Evolutionary conservation across 2,113 vertebrate species (phyloP), one percentile per base, ranked within the genome.

Genomic region (Rhineura floridana): DNA sequence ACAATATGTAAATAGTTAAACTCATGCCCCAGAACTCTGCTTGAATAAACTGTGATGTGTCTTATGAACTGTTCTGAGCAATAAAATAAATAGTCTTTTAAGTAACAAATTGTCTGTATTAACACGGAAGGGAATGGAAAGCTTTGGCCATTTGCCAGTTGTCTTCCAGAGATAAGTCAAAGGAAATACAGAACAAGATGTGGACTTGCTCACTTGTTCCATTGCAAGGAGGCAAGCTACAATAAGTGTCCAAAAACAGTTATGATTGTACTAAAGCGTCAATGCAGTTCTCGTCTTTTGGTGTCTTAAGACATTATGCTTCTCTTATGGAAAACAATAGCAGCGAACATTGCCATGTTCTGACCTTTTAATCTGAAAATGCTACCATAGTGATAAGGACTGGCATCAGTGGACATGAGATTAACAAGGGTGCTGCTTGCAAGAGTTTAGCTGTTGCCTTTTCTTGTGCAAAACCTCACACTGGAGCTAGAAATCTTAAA

Each of bases 61-160:
- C 84, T 93, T 7, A 1, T 90, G 91, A 95, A 90, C 90, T 92
- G 92, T 93, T 94, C 90, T 92, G 92, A 91, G 88, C 76, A 87
- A 92, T 87, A 92, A 90, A 92, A 78, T 91, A 95, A 93, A 94
- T 83, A 93, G 65, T 65, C 85, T 94, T 94, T 93, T 93, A 92
- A 93, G 89, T 87, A 73, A 91, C n/a, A 85, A 93, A 76, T 76
- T 91, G 62, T 87, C 67, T 88, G 39, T 87, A 62, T 95, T 94
- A 95, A 95, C 92, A 95, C 52, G 85, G 89, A 13, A 4, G 70
- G 42, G 55, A 72, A 75, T 50, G 12, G 39, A 69, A 30, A 91
- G 46, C 44, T 52, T 42, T 91, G 28, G 82, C 70, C 0, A 0
- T 87, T 81, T 91, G 73, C 83, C 59, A 91, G 33, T 62, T 36